phyloP scores from a whole-genome alignment of 2,888 invertebrate genomes.

The Xestia ashworthii region DNA sequence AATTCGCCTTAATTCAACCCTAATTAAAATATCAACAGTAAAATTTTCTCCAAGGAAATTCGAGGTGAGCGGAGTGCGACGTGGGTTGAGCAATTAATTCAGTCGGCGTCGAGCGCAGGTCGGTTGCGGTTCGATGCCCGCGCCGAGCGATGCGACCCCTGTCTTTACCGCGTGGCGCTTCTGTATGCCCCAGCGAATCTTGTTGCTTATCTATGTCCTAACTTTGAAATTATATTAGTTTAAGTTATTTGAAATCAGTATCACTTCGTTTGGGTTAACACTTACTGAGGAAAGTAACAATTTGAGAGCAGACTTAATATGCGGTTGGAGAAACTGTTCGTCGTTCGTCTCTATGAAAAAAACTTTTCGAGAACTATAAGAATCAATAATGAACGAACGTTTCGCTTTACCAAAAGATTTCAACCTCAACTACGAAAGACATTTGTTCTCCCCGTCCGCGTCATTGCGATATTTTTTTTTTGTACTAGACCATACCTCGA shows the following conservation, averaged over 20 bases:
- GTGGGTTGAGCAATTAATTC: conserved; percentile 73
- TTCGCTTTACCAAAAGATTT: background rate
- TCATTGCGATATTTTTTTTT: background rate
- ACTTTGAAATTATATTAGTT: conserved; percentile 40
- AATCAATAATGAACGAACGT: no score
- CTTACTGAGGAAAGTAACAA: background rate
- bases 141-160: conserved; percentile 65
- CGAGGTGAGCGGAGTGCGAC: conserved; percentile 53
- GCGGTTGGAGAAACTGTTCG: background rate
- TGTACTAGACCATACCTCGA: background rate
- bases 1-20: conserved; percentile 49
- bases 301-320: background rate
- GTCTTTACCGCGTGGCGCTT: conserved; percentile 68
- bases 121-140: conserved; percentile 75
- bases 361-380: background rate
- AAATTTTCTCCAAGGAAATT: conserved; percentile 55
- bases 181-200: conserved; percentile 62
- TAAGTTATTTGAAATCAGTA: background rate
- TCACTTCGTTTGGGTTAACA: background rate
- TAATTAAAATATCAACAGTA: conserved; percentile 63
- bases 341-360: background rate
- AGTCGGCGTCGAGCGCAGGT: conserved; percentile 71
- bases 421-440: background rate
- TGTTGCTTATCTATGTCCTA: conserved; percentile 62
- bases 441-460: background rate